These are phyloP conservation scores for Brachionus angularis DNA, from an alignment of 1,140 invertebrate species.

Conservation along the genomic window DNA sequence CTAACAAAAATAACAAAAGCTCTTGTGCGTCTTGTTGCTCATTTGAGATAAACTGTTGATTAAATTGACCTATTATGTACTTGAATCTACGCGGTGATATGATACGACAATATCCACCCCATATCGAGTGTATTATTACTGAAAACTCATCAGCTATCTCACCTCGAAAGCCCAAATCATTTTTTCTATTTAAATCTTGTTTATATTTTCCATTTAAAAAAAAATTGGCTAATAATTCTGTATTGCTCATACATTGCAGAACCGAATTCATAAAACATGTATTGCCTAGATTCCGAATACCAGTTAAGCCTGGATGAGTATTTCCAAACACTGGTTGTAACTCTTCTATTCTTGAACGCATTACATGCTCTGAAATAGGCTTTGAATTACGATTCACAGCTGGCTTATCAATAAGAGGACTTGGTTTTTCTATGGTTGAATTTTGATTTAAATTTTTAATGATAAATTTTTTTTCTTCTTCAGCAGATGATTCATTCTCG, in stretches of 20 bases:
- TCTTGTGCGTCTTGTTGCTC: constrained; percentile 94
- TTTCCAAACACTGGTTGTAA: constrained; percentile 20
- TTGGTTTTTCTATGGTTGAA: neutral
- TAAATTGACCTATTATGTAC: constrained; percentile 30
- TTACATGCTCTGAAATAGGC: constrained; percentile 1
- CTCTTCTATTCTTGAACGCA: neutral
- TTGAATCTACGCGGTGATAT: constrained; percentile 2
- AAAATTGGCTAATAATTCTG: constrained; percentile 1
- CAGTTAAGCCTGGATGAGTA: neutral
- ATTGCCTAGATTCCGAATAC: constrained; percentile 43
- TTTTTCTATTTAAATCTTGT: constrained; percentile 40
- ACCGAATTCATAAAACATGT: constrained; percentile 45
- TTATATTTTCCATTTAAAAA: constrained; percentile 17
- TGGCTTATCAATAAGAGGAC: neutral
- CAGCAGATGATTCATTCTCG: neutral
- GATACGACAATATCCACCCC: neutral
- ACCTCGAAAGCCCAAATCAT: constrained; percentile 6
- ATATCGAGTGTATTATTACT: neutral
- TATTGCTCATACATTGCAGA: constrained; percentile 42
- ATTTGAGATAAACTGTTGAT: constrained; percentile 66
- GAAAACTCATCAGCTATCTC: constrained; percentile 31
- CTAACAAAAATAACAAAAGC: constrained; percentile 81
- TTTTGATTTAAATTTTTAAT: no score
- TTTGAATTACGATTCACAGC: neutral
- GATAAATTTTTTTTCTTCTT: neutral